Conservation (phyloP, 2,888 invertebrate genomes). For the Tipula vernalis region DNA sequence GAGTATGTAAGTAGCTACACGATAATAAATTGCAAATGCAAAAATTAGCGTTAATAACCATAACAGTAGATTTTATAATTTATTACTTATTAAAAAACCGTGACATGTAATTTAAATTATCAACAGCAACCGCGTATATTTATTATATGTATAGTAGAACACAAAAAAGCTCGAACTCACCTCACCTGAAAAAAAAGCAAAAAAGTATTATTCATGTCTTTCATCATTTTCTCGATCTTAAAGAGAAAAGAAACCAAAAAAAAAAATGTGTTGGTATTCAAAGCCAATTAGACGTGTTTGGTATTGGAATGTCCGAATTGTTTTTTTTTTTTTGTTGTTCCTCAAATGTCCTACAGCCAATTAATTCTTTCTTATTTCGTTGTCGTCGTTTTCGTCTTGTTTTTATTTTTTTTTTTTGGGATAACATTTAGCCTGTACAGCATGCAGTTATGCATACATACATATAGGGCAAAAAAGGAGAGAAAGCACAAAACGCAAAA, state of each 20-base stretch:
- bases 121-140: not conserved
- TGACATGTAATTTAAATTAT: not conserved
- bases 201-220: not conserved
- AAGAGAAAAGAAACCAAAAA: not conserved
- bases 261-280: constrained; percentile 10
- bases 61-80: not conserved
- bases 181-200: not conserved
- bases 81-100: not conserved
- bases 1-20: too few species aligned
- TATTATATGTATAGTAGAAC: not conserved
- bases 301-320: constrained; percentile 11
- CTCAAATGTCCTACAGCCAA: constrained; percentile 8
- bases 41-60: not conserved
- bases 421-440: not conserved
- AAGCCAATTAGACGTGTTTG: constrained; percentile 12
- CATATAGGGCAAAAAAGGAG: not conserved
- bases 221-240: not conserved
- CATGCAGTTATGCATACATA: not conserved
- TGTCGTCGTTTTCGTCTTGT: not conserved
- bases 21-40: not conserved
- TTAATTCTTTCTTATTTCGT: constrained; percentile 5
- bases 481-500: not conserved
- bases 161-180: not conserved
- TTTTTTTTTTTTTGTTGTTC: not conserved
- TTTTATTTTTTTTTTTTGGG: too few species aligned